A percentile compares a stretch with the other conserved stretches of the same genome.
Evolutionary conservation across 2,113 vertebrate genomes (phyloP).

Genomic region (Choloepus hoffmanni): DNA sequence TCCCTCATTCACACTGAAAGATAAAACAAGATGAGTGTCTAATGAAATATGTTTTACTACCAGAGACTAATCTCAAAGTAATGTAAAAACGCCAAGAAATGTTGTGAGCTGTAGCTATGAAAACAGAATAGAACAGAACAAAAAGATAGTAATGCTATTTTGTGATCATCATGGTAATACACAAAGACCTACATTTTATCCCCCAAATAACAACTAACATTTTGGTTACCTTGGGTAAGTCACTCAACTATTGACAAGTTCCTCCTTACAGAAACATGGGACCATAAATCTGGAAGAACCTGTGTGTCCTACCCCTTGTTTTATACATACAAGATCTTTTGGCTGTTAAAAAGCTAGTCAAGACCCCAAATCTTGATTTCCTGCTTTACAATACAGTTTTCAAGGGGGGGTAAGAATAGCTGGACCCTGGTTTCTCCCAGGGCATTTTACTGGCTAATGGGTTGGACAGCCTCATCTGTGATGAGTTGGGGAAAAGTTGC

Average conservation of each 20-base stretch:
- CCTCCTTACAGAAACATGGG: background rate
- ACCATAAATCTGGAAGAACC: too few relatives aligned
- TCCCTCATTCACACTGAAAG: rapidly evolving
- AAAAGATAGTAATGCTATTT: rapidly evolving
- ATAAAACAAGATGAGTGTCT: background rate
- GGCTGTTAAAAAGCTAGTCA: background rate
- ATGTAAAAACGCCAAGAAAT: rapidly evolving
- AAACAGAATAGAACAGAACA: rapidly evolving
- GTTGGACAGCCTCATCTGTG: rapidly evolving
- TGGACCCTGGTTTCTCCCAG: rapidly evolving
- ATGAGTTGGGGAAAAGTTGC: background rate
- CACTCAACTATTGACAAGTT: too few relatives aligned
- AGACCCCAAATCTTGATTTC: background rate
- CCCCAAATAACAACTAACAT: background rate
- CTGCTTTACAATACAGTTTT: background rate
- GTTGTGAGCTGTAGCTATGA: rapidly evolving
- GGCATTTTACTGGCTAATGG: background rate
- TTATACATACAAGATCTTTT: rapidly evolving
- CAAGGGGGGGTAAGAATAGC: background rate
- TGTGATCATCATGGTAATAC: background rate
- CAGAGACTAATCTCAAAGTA: too few relatives aligned
- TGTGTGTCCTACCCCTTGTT: background rate
- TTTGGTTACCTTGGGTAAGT: background rate
- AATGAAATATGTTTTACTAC: too few relatives aligned
- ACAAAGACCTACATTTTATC: background rate